Conservation (phyloP, 2,888 invertebrate species). For the Prosapia bicincta region DNA sequence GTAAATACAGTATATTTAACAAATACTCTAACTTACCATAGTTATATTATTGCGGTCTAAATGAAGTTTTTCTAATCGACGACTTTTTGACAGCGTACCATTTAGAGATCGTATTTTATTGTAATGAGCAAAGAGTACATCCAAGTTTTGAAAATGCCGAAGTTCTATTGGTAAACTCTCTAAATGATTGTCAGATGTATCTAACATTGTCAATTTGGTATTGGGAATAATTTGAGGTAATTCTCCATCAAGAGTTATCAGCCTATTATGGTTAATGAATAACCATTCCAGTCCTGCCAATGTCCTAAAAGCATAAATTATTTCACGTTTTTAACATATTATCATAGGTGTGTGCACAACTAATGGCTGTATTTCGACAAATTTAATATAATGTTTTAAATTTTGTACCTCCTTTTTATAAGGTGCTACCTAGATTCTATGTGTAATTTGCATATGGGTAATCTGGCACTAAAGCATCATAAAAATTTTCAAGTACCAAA, state of each 20-base stretch:
- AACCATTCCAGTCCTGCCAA: constrained; percentile 71
- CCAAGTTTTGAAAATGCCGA: constrained; percentile 63
- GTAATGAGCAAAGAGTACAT: constrained; percentile 67
- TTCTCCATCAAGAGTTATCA: constrained; percentile 71
- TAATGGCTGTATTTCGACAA: too few species aligned
- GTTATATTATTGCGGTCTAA: constrained; percentile 72
- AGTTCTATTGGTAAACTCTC: constrained; percentile 68
- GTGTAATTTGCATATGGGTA: too few species aligned
- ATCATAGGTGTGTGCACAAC: too few species aligned
- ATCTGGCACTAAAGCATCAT: too few species aligned
- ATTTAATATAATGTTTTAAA: too few species aligned
- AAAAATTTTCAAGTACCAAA: too few species aligned
- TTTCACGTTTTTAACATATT: too few species aligned
- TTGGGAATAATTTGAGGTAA: constrained; percentile 61
- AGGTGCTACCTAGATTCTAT: too few species aligned
- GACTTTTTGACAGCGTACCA: constrained; percentile 66
- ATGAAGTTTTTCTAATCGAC: constrained; percentile 61
- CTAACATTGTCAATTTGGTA: constrained; percentile 63
- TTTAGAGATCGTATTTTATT: constrained; percentile 69
- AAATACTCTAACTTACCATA: constrained; percentile 61
- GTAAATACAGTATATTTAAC: too few species aligned
- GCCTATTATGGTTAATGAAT: constrained; percentile 72
- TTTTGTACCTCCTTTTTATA: too few species aligned
- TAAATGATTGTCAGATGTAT: constrained; percentile 70
- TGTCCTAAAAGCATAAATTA: constrained; percentile 47